Conservation (phyloP, 2,797 vertebrate species). For the Discoglossus pictus region DNA sequence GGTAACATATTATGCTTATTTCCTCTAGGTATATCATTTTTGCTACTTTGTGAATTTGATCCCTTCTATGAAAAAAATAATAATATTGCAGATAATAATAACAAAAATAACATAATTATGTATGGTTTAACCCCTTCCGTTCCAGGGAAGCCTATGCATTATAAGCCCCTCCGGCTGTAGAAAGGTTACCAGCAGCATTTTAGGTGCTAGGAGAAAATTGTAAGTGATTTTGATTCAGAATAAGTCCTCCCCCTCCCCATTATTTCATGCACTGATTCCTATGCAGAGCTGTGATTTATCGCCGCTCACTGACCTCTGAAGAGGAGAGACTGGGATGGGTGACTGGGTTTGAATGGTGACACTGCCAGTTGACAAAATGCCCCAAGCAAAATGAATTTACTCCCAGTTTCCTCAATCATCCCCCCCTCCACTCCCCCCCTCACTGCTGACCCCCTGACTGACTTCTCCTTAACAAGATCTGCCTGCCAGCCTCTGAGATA, state of each 20-base stretch:
- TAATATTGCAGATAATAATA: no score
- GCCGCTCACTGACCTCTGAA: slow-evolving; percentile 93
- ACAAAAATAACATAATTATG: no score
- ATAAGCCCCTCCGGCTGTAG: slow-evolving; percentile 15
- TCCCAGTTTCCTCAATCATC: slow-evolving; percentile 99
- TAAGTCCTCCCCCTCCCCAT: slow-evolving; percentile 74
- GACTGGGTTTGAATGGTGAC: slow-evolving; percentile 99
- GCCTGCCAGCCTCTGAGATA: slow-evolving; percentile 95
- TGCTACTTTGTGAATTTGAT: no score
- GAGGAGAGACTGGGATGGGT: slow-evolving; percentile 96
- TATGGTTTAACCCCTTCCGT: no score
- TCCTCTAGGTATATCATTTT: no score
- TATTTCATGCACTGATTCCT: slow-evolving; percentile 75
- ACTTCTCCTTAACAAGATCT: slow-evolving; percentile 99
- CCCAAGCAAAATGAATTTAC: slow-evolving; percentile 99
- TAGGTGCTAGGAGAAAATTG: slow-evolving; percentile 52
- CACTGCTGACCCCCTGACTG: slow-evolving; percentile 90
- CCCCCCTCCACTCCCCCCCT: slow-evolving; percentile 10
- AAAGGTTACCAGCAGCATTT: slow-evolving; percentile 35
- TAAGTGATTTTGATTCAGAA: slow-evolving; percentile 72
- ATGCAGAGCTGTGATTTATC: slow-evolving; percentile 87
- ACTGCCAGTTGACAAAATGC: slow-evolving; percentile 99
- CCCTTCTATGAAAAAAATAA: no score
- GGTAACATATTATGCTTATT: no score
- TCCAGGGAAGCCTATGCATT: no score